Evolutionary conservation across 2,113 vertebrate genomes (phyloP).

Genomic region (Plecotus auritus): DNA sequence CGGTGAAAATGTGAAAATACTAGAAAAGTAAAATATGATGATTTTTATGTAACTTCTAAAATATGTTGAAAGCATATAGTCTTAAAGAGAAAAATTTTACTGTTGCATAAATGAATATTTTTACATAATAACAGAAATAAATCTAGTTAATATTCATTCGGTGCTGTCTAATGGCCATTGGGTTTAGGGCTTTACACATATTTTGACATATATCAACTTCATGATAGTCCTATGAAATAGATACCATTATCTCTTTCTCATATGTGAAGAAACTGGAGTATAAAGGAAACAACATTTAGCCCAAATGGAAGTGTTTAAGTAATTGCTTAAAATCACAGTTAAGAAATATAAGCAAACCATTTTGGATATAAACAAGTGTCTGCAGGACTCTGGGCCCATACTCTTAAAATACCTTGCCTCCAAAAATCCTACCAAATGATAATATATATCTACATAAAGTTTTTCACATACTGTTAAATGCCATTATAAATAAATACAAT

Average conservation of each 20-base stretch:
- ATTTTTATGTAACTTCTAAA: background rate
- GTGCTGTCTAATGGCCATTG: background rate
- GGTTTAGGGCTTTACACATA: background rate
- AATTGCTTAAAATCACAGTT: background rate
- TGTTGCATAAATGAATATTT: background rate
- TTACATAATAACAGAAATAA: background rate
- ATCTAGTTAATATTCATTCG: background rate
- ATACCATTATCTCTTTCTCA: background rate
- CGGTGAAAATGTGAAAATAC: background rate
- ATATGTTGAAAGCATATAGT: background rate
- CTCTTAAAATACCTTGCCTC: background rate
- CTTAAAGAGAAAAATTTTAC: background rate
- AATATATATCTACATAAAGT: background rate
- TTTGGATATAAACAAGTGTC: background rate
- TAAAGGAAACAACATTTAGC: background rate
- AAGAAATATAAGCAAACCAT: background rate
- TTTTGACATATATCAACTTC: background rate
- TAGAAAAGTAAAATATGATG: slow-evolving; percentile 9
- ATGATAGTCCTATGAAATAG: background rate
- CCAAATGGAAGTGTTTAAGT: background rate
- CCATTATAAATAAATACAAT: background rate
- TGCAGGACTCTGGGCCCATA: no score
- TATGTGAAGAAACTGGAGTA: background rate
- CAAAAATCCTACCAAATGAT: background rate
- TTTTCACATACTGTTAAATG: background rate